Evolutionary conservation across 2,113 vertebrate genomes (phyloP).

Genomic region (Redunca redunca): DNA sequence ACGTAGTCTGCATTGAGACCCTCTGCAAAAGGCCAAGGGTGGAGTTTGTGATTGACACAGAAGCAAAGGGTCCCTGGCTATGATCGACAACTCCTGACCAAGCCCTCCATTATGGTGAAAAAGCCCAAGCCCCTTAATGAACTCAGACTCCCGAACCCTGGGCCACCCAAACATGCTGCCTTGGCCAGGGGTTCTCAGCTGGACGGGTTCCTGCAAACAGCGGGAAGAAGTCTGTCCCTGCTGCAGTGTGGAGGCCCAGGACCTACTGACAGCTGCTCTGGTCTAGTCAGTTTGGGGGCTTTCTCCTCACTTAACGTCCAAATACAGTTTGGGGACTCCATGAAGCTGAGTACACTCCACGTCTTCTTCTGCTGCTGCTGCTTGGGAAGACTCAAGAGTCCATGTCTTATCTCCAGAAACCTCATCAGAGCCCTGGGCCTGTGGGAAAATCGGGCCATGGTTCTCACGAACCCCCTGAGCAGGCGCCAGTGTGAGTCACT

Average conservation of each 20-base stretch:
- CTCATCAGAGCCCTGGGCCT: background rate
- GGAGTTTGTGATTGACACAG: background rate
- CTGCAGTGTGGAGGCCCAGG: background rate
- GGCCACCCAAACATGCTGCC: background rate
- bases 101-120: background rate
- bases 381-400: background rate
- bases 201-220: background rate
- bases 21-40: conserved; percentile 82
- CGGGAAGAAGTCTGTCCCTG: too few relatives aligned
- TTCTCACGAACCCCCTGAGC: background rate
- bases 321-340: background rate
- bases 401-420: background rate
- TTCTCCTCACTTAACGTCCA: too few relatives aligned
- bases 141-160: background rate
- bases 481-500: background rate
- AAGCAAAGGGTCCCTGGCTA: background rate
- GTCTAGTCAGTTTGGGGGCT: background rate
- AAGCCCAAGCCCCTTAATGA: background rate
- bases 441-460: background rate
- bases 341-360: background rate
- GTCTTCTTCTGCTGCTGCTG: background rate
- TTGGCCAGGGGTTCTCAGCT: background rate
- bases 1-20: conserved; percentile 90
- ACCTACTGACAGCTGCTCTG: background rate
- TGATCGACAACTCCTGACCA: background rate